Conservation (phyloP, 2,888 invertebrate genomes). For the Philereme transversata region DNA sequence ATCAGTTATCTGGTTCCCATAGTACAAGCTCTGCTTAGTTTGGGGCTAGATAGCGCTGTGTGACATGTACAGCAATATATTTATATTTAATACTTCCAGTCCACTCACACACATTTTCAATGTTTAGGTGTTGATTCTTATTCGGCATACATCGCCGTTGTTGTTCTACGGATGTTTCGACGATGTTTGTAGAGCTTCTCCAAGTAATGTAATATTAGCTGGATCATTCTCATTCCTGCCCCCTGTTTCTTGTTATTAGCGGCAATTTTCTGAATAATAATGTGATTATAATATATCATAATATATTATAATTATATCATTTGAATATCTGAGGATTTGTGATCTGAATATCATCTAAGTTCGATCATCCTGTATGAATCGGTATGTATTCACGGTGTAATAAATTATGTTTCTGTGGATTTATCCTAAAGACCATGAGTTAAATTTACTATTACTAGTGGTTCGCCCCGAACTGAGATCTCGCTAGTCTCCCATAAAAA, state of each 20-base stretch:
- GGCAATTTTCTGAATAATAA: slow-evolving; percentile 26
- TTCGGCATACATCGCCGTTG: slow-evolving; percentile 18
- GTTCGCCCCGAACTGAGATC: no score
- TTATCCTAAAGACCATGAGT: neutral
- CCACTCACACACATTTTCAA: neutral
- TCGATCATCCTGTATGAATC: slow-evolving; percentile 7
- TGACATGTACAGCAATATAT: no score
- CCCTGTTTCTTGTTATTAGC: slow-evolving; percentile 27
- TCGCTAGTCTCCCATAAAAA: no score
- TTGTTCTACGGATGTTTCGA: slow-evolving; percentile 18
- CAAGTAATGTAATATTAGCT: slow-evolving; percentile 31
- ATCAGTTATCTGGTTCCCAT: no score
- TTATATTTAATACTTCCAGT: neutral
- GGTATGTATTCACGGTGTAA: neutral
- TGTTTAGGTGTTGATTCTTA: slow-evolving; percentile 17
- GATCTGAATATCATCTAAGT: slow-evolving; percentile 5
- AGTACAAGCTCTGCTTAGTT: no score
- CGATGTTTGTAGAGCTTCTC: slow-evolving; percentile 31
- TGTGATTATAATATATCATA: neutral
- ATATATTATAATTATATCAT: no score
- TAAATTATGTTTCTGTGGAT: neutral
- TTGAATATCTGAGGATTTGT: slow-evolving; percentile 19
- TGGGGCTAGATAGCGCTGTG: no score
- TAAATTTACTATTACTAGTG: no score
- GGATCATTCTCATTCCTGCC: slow-evolving; percentile 21